Base-by-base conservation (phyloP, 2,888 invertebrate species). In the Sphinx pinastri region DNA sequence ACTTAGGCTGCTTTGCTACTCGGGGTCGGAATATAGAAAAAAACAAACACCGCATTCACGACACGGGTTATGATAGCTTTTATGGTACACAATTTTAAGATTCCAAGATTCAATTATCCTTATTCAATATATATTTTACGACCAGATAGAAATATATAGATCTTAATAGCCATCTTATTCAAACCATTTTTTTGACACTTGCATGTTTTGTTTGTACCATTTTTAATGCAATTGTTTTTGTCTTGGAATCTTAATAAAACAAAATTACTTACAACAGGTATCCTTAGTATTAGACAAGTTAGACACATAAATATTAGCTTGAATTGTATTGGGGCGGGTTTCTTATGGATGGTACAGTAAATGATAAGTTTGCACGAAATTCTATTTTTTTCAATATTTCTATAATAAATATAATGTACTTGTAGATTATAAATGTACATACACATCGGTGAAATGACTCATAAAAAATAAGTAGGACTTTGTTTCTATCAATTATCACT, bases 261-360 rank as follows among this genome's bases (percentile, higher is more conserved):
- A 60, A 69, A 49, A 58, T 67, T 67, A 69, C 68, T 67, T 71
- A 71, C 71, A 69, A 59, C n/a, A 55, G 58, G 31, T n/a, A 49
- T 57, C 63, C 49, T 60, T 54, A 60, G 69, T 49, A 67, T 71
- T 60, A 69, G 67, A 67, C 31, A 68, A 68, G 59, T 70, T 67
- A 67, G 51, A 69, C 69, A 75, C 69, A 79, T 78, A 74, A 63
- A 49, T 49, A 60, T 73, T 76, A 80, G 79, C 79, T 73, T 71
- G 12, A 16, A 7, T 25, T 19, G 47, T 25, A 49, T 49, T 45
- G 63, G 63, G 49, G 19, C 16, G 19, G 63, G 49, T 19, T 13
- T 19, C 25, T 47, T 19, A 49, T 19, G 4, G 10, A 16, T 19
- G 19, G 13, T 16, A 63, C 16, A 47, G n/a, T 8, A 47, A 47